Base-by-base conservation (phyloP, 2,797 vertebrate genomes). In the Sebastolobus altivelis region DNA sequence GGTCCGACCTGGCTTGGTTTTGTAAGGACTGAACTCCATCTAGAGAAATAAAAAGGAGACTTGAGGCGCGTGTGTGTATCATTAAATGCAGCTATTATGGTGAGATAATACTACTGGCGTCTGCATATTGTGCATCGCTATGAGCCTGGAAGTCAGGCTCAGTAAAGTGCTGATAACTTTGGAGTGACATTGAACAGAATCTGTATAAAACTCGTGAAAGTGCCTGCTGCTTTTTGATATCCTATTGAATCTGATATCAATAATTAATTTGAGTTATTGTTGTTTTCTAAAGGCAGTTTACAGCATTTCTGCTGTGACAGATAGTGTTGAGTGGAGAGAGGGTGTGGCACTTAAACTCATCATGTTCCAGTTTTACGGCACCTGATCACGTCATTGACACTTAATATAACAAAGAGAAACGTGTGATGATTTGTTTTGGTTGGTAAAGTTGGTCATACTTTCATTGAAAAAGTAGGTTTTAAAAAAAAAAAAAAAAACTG, bases 171-270 rank as follows among this genome's bases (percentile, higher is more conserved):
- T 91, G 93, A 94, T 94, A 94, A 95, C 93, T 94, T 95, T 94
- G 93, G 72, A 59, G 62, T 95, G 95, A 95, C 95, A 96, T 96
- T 96, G 94, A 94, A 82, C 75, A 72, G 88, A 94, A 95, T 95
- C 92, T 87, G 81, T 85, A 83, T 83, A 74, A 91, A 92, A 92
- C 86, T 92, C 91, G 78, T 86, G 82, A 90, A 92, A 90, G 85
- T 66, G 92, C 66, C 91, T 93, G 93, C 83, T 86, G 80, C 58
- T 85, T 91, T 91, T 91, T 89, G 92, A 94, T 93, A 93, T 70
- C 75, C 86, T 73, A 89, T 85, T 92, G 86, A 88, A 93, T 90
- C 89, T 87, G 92, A 94, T 94, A 91, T 63, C 81, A 81, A 86
- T 91, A 93, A 92, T 92, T 91, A 85, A 91, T 94, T 91, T 93